Percentiles rank a stretch among this genome's conserved stretches.
phyloP scores from a whole-genome alignment of 2,888 invertebrate genomes.

The Seladonia tumulorum region DNA sequence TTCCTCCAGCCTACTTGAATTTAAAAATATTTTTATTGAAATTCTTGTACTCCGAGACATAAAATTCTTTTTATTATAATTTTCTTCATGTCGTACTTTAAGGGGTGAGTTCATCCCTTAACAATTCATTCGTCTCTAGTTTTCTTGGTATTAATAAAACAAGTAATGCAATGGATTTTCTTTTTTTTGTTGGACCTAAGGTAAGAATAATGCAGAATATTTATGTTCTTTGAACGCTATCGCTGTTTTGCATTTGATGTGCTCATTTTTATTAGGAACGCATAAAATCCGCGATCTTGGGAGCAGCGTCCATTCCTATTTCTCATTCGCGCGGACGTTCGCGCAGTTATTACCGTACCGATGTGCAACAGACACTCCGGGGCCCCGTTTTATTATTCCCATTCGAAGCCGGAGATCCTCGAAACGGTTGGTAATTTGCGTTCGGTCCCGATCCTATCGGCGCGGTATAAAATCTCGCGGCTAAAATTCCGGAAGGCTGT shows the following conservation, averaged over 20 bases:
- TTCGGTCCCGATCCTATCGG: conserved; percentile 26
- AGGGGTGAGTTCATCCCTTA: no score
- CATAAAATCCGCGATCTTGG: background rate
- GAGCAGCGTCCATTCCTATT: background rate
- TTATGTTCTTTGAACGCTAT: no score
- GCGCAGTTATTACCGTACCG: background rate
- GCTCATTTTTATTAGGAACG: no score
- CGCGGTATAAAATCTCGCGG: conserved; percentile 35
- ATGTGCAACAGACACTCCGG: background rate
- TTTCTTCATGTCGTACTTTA: no score
- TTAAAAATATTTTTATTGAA: background rate
- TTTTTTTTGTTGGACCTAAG: no score
- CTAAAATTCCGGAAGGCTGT: conserved; percentile 68
- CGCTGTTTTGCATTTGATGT: no score
- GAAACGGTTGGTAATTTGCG: conserved; percentile 45
- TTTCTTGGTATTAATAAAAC: no score
- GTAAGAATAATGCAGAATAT: no score
- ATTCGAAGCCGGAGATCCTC: background rate
- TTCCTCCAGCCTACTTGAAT: no score
- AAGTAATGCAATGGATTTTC: no score
- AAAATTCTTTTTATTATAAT: background rate
- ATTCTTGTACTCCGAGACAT: background rate
- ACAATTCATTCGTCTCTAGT: no score
- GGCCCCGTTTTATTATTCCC: conserved; percentile 24
- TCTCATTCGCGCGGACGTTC: background rate